Conservation (phyloP, 2,888 invertebrate species). For the Parnassius apollo region DNA sequence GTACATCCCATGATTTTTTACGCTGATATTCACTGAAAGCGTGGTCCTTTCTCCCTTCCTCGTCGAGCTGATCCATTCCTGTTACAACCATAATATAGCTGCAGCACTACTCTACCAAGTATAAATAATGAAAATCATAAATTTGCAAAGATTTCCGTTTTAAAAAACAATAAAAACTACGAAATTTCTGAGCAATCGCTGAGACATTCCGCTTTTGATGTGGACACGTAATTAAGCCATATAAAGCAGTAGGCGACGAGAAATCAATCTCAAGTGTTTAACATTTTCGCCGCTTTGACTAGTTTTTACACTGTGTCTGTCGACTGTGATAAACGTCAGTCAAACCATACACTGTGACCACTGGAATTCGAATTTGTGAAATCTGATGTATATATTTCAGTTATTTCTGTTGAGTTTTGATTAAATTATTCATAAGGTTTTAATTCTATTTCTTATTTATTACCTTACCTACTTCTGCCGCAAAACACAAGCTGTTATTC, state of each 20-base stretch:
- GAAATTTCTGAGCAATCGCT: constrained; percentile 16
- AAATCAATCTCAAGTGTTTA: constrained; percentile 8
- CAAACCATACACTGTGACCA: constrained; percentile 2
- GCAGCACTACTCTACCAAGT: not conserved
- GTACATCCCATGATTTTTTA: too few species aligned
- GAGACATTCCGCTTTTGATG: constrained; percentile 6
- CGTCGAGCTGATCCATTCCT: too few species aligned
- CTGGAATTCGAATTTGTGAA: constrained; percentile 2
- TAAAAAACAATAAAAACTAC: not conserved
- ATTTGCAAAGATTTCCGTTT: not conserved
- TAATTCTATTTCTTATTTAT: too few species aligned
- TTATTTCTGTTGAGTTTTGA: too few species aligned
- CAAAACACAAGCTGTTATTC: too few species aligned
- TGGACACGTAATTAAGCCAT: constrained; percentile 25
- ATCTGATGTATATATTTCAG: not conserved
- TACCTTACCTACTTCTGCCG: too few species aligned
- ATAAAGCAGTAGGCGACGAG: constrained; percentile 21
- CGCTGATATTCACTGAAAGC: too few species aligned
- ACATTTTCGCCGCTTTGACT: constrained; percentile 6
- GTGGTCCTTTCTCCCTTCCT: too few species aligned
- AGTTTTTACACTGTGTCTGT: constrained; percentile 20
- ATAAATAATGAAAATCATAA: not conserved
- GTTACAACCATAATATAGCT: too few species aligned
- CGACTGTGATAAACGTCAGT: constrained; percentile 18
- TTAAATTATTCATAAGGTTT: too few species aligned